Base-by-base conservation (phyloP, 2,888 invertebrate genomes). In the Bellardia bayeri region DNA sequence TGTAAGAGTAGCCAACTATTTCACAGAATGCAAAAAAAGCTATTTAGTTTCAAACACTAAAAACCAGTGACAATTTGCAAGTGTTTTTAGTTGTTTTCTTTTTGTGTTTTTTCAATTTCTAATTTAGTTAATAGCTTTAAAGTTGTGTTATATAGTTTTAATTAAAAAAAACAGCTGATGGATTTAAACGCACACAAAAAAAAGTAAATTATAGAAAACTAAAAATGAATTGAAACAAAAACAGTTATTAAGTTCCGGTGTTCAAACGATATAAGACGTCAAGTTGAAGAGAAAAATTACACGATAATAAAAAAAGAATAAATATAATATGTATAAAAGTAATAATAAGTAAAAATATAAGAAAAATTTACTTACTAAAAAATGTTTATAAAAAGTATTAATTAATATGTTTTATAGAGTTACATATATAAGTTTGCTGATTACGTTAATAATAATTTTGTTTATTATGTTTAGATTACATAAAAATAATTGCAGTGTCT, bases 201-300 rank as follows among this genome's bases (percentile, higher is more conserved):
- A 80, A 42, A 49, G 14, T 58, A 58, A 71, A 58, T 16, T 40
- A 13, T 40, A 54, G 66, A 23, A 58, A 82, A 83, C 63, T 54
- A 69, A 58, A 45, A 83, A 66, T 49, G 78, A 87, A 78, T 42
- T 64, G 61, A 74, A 71, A 84, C 71, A 82, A 75, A 85, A 84
- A 82, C 79, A 76, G 84, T 88, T 89, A 89, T 82, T 88, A 82
- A 80, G 88, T 86, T 89, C 88, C 88, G 89, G 86, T 86, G 86
- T 85, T 85, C 54, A 79, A 82, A 75, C 87, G 87, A 82, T 68
- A 56, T 78, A 78, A 84, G 81, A 87, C 87, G 87, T 68, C 16
- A 87, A 71, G 54, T 68, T 58, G 30, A 23, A 49, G 16, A 80
- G 45, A 81, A 81, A 23, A 64, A 64, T 69, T 14, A 23, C 49